These are phyloP conservation scores for Furcifer pardalis DNA, from an alignment of 2,797 vertebrate species.

Conservation along the genomic window DNA sequence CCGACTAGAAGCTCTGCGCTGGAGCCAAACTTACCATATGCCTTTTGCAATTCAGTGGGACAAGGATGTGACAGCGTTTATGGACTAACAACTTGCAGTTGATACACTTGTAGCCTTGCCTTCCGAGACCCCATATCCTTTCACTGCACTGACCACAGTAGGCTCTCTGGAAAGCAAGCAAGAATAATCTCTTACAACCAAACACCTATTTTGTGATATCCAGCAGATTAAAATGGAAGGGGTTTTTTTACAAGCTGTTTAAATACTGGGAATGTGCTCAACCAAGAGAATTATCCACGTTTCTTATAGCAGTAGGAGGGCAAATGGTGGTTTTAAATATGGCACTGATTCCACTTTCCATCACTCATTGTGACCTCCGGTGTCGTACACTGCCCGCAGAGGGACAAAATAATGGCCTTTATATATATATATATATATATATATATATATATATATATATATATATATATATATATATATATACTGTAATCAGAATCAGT, in stretches of 20 bases:
- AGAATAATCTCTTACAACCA: neutral
- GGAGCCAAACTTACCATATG: conserved; percentile 90
- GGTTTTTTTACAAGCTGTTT: neutral
- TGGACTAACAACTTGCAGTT: conserved; percentile 97
- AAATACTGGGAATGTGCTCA: neutral
- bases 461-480: too few species aligned
- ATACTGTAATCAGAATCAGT: too few species aligned
- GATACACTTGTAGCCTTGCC: conserved; percentile 99
- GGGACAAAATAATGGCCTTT: too few species aligned
- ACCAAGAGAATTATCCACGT: neutral
- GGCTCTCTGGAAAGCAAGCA: conserved; percentile 80
- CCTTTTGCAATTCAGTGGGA: conserved; percentile 95
- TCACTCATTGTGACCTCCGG: too few species aligned
- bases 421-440: too few species aligned
- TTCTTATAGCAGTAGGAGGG: neutral
- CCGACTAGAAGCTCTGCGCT: fast-evolving
- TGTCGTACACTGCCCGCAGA: too few species aligned
- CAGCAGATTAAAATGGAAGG: neutral
- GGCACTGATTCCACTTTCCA: too few species aligned
- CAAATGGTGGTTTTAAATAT: neutral
- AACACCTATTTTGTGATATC: neutral
- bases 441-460: too few species aligned
- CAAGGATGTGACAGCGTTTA: conserved; percentile 96
- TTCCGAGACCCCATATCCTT: conserved; percentile 97
- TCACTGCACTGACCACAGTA: conserved; percentile 96